Evolutionary conservation across 1,140 invertebrate genomes (phyloP).

Genomic region (Ceratitis capitata): DNA sequence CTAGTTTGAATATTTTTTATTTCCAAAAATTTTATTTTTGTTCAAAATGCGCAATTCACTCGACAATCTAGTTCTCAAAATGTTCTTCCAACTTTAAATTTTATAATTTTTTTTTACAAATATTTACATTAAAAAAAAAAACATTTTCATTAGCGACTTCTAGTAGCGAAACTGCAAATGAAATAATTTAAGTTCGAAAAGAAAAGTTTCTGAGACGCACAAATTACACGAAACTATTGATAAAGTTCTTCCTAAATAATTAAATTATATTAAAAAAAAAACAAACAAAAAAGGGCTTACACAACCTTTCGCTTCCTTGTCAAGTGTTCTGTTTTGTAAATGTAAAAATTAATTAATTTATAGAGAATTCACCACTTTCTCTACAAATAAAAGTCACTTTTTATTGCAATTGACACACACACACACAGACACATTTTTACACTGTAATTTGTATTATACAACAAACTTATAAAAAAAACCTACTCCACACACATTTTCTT

Average conservation of each 20-base stretch:
- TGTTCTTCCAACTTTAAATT: neutral
- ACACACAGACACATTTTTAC: neutral
- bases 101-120: neutral
- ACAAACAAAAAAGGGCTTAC: neutral
- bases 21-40: neutral
- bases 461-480: too few relatives aligned
- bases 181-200: neutral
- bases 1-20: neutral
- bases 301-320: neutral
- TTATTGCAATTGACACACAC: too few relatives aligned
- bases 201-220: constrained; percentile 1
- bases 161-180: neutral
- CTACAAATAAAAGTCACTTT: neutral
- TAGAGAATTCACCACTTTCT: neutral
- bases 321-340: neutral
- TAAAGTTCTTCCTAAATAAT: constrained; percentile 14
- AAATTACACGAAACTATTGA: neutral
- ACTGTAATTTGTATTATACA: constrained; percentile 28
- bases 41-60: neutral
- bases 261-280: too few relatives aligned
- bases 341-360: constrained; percentile 6
- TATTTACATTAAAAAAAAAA: neutral
- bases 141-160: too few relatives aligned
- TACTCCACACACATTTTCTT: neutral
- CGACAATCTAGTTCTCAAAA: neutral